Percentiles rank a stretch among this genome's conserved stretches.
Evolutionary conservation across 2,797 vertebrate species (phyloP).

Genomic region (Enteromius trimaculatus): DNA sequence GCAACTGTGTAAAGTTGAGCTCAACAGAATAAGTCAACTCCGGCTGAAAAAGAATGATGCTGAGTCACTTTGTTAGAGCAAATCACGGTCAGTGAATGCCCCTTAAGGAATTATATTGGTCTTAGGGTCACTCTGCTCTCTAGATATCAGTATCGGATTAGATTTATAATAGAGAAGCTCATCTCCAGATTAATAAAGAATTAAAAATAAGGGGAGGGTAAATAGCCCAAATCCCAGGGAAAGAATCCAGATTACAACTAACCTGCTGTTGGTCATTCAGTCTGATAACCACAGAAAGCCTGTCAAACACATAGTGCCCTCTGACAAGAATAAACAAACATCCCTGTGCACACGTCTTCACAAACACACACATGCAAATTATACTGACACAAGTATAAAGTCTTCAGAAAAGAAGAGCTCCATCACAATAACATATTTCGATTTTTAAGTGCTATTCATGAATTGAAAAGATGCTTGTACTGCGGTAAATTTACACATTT

Average conservation of each 20-base stretch:
- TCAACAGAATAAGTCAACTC: background rate
- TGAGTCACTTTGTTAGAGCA: background rate
- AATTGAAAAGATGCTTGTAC: background rate
- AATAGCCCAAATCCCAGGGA: background rate
- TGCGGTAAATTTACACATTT: background rate
- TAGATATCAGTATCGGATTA: constrained; percentile 9
- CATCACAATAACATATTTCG: background rate
- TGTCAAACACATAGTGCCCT: background rate
- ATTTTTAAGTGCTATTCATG: background rate
- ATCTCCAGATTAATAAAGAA: constrained; percentile 3
- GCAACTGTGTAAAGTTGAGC: background rate
- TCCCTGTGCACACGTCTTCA: constrained; percentile 14
- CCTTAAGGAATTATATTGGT: constrained; percentile 11
- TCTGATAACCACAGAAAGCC: constrained; percentile 25
- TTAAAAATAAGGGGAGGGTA: background rate
- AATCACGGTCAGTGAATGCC: background rate
- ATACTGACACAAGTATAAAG: background rate
- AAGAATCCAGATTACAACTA: constrained; percentile 10
- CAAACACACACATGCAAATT: constrained; percentile 37
- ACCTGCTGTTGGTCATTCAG: constrained; percentile 17
- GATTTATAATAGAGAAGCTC: background rate
- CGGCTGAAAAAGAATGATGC: background rate
- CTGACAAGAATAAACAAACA: background rate
- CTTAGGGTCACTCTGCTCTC: constrained; percentile 12
- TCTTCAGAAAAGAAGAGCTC: background rate